Base-by-base conservation (phyloP, 2,888 invertebrate genomes). In the Spodoptera exigua region DNA sequence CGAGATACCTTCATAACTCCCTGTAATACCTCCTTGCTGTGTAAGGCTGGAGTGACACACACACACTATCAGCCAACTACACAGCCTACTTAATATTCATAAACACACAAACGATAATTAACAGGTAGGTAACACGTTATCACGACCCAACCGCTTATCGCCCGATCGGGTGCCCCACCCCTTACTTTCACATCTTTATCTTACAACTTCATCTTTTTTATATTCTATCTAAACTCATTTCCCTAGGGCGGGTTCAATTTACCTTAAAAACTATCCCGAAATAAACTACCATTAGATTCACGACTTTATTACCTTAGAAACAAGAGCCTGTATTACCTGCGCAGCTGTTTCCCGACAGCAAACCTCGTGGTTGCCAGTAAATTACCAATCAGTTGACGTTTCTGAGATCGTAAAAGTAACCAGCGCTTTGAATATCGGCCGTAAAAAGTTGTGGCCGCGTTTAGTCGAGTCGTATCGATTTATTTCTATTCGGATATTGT, bases 331-430 rank as follows among this genome's bases (percentile, higher is more conserved):
- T 41, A 11, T 55, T 5, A 41, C 13, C 17, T 36, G 36, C 9
- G 18, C 44, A 11, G 21, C 7, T 34, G 40, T 47, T 66, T 45
- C 4, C 52, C n/a, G 46, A 46, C 59, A 37, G 60, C 61, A 70
- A 57, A 61, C 56, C 67, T 67, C 34, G 70, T 69, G 66, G 62
- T 56, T 48, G 52, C 40, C 61, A 62, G 66, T 81, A 76, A 79
- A 79, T 81, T 76, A 74, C 77, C 71, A 78, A 78, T 79, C 74
- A 74, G 71, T 59, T 75, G 78, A 79, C 77, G 74, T 76, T 80
- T 70, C 73, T 70, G 71, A 66, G 66, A 61, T 76, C 74, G 77
- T 82, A 79, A 79, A 81, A 74, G 73, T 76, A 78, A 77, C 74
- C 76, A 65, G 61, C 60, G 68, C 58, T 75, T 77, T 61, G 73